Evolutionary conservation across 92 coral and sea anemone genomes (phyloP).

Genomic region (Palythoa grandis): DNA sequence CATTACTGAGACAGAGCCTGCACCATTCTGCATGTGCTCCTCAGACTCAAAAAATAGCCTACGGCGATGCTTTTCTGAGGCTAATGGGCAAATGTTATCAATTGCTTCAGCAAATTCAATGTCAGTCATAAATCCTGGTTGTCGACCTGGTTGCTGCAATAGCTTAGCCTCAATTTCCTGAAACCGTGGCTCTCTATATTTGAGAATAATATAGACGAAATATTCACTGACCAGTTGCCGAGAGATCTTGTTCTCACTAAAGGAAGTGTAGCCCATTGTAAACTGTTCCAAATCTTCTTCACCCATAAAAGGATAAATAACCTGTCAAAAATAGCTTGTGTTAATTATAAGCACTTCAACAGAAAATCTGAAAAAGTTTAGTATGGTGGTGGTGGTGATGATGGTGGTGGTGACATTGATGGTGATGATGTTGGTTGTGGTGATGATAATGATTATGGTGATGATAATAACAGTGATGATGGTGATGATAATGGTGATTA

Average conservation of each 20-base stretch:
- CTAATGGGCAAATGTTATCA: conserved; percentile 93
- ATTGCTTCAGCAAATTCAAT: conserved; percentile 97
- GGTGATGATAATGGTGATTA: background rate
- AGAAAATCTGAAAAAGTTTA: background rate
- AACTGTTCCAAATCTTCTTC: conserved; percentile 98
- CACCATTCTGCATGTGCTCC: conserved; percentile 74
- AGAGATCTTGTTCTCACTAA: conserved; percentile 96
- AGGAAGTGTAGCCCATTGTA: conserved; percentile 96
- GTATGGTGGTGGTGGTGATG: background rate
- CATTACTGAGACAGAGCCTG: conserved; percentile 81
- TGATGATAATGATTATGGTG: no score
- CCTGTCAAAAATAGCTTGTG: background rate
- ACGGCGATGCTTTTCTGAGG: conserved; percentile 89
- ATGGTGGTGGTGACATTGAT: background rate
- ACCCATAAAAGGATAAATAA: conserved; percentile 94
- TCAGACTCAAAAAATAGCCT: conserved; percentile 90
- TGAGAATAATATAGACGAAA: conserved; percentile 87
- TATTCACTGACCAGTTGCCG: conserved; percentile 84
- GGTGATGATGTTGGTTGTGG: background rate
- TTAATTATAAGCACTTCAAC: background rate
- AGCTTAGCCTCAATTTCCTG: conserved; percentile 92
- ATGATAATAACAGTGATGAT: background rate
- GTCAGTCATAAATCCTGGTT: conserved; percentile 93
- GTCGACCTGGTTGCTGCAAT: conserved; percentile 77
- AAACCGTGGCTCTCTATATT: conserved; percentile 94